phyloP scores from a whole-genome alignment of 2,797 vertebrate genomes.

The Karalla daura region DNA sequence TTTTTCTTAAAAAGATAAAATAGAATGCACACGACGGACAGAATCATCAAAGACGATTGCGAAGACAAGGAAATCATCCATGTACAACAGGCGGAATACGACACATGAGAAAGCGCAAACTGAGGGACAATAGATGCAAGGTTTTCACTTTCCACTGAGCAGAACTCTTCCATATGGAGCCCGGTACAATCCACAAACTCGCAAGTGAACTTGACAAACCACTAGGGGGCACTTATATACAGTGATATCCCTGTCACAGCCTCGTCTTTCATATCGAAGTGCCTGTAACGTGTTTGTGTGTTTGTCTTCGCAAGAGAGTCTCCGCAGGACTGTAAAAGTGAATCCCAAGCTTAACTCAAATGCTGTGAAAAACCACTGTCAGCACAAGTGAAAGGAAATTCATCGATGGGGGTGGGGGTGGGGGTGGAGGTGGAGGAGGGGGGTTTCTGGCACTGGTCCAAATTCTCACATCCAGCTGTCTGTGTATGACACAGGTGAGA shows the following conservation, averaged over 20 bases:
- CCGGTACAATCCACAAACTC: slow-evolving; percentile 10
- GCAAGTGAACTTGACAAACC: slow-evolving; percentile 56
- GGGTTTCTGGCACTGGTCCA: slow-evolving; percentile 26
- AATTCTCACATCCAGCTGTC: slow-evolving; percentile 34
- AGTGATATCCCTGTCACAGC: slow-evolving; percentile 46
- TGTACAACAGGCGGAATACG: not conserved
- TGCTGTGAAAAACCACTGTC: slow-evolving; percentile 35
- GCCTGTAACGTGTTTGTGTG: slow-evolving; percentile 21
- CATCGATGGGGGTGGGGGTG: slow-evolving; percentile 28
- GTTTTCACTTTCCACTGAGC: slow-evolving; percentile 1
- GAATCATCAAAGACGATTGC: too few species aligned
- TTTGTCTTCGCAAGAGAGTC: slow-evolving; percentile 31
- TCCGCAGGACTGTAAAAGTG: slow-evolving; percentile 29
- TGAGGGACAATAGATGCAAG: not conserved
- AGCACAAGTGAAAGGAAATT: slow-evolving; percentile 34
- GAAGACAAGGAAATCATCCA: not conserved
- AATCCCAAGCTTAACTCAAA: slow-evolving; percentile 30
- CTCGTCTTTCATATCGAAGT: slow-evolving; percentile 31
- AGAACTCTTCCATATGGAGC: slow-evolving; percentile 25
- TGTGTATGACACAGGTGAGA: slow-evolving; percentile 38
- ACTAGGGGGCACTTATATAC: slow-evolving; percentile 83
- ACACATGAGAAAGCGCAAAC: slow-evolving; percentile 1
- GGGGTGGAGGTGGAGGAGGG: too few species aligned
- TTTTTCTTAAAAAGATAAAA: not conserved
- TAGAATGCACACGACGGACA: too few species aligned